Percentiles rank a stretch among this genome's conserved stretches.
Conservation (phyloP, 2,888 invertebrate species). For the Lordiphosa andalusiaca region DNA sequence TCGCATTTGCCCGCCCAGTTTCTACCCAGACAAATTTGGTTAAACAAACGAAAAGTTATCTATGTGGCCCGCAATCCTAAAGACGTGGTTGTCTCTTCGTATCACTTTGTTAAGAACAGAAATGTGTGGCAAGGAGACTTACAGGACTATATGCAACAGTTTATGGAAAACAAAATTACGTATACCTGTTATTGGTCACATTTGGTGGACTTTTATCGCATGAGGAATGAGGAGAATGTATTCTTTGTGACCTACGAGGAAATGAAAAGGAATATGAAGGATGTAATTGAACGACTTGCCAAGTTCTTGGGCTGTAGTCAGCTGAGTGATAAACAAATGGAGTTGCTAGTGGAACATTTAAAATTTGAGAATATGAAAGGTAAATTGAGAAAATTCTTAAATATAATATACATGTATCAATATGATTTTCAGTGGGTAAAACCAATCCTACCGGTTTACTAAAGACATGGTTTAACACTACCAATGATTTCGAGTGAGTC, state of each 20-base stretch:
- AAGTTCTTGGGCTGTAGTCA: slow-evolving; percentile 30
- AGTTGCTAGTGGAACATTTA: slow-evolving; percentile 32
- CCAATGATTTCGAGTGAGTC: slow-evolving; percentile 20
- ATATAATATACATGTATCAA: neutral
- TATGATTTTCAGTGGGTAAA: slow-evolving; percentile 10
- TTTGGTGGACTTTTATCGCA: neutral
- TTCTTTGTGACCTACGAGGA: slow-evolving; percentile 67
- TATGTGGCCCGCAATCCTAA: slow-evolving; percentile 92
- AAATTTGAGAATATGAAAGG: slow-evolving; percentile 54
- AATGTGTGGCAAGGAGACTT: slow-evolving; percentile 83
- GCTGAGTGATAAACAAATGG: slow-evolving; percentile 24
- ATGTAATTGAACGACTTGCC: slow-evolving; percentile 37
- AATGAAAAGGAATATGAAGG: slow-evolving; percentile 56
- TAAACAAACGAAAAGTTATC: slow-evolving; percentile 82
- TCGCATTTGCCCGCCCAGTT: slow-evolving; percentile 57
- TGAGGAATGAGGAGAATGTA: slow-evolving; percentile 58
- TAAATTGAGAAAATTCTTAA: neutral
- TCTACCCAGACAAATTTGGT: slow-evolving; percentile 54
- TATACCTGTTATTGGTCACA: slow-evolving; percentile 57
- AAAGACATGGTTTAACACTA: rapidly evolving
- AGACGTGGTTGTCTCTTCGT: slow-evolving; percentile 90
- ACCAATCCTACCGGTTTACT: slow-evolving; percentile 10
- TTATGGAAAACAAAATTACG: slow-evolving; percentile 32
- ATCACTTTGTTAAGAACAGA: slow-evolving; percentile 84
- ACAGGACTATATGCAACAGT: slow-evolving; percentile 73